Evolutionary conservation across 2,797 vertebrate species (phyloP).

Genomic region (Capromys pilorides): DNA sequence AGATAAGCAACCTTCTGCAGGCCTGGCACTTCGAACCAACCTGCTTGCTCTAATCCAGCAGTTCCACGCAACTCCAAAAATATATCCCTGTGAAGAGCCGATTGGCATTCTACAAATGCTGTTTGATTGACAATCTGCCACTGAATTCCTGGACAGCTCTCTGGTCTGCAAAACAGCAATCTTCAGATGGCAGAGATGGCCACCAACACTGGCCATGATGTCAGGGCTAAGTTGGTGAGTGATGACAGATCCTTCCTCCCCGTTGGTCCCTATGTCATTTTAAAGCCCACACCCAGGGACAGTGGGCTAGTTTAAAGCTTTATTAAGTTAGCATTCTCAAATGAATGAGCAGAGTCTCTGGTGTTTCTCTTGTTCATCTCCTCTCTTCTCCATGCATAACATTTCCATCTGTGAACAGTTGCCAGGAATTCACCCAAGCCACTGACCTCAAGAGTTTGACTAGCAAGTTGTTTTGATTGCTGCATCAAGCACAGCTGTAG

Average conservation of each 20-base stretch:
- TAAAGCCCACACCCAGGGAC: slow-evolving; percentile 81
- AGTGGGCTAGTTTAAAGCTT: slow-evolving; percentile 57
- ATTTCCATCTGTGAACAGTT: slow-evolving; percentile 65
- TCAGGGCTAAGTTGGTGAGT: slow-evolving; percentile 90
- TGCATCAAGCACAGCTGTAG: slow-evolving; percentile 23
- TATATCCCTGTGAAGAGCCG: slow-evolving; percentile 75
- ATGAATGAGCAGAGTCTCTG: slow-evolving; percentile 48
- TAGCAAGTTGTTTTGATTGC: slow-evolving; percentile 29
- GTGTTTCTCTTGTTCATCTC: slow-evolving; percentile 57
- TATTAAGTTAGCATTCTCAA: slow-evolving; percentile 70
- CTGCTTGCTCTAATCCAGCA: slow-evolving; percentile 48
- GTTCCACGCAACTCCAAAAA: slow-evolving; percentile 62
- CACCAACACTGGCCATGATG: slow-evolving; percentile 86
- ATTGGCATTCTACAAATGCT: slow-evolving; percentile 75
- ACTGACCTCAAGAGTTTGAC: slow-evolving; percentile 64
- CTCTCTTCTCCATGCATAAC: background rate
- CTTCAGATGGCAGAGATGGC: slow-evolving; percentile 88
- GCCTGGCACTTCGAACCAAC: slow-evolving; percentile 53
- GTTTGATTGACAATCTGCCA: slow-evolving; percentile 82
- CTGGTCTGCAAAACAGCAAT: slow-evolving; percentile 87
- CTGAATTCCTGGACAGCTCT: slow-evolving; percentile 86
- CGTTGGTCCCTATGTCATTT: slow-evolving; percentile 82
- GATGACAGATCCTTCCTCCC: slow-evolving; percentile 84
- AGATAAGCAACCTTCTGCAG: slow-evolving; percentile 42
- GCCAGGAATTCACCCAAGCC: slow-evolving; percentile 52